Conservation (phyloP, 2,113 vertebrate species). For the Sinocyclocheilus grahami region DNA sequence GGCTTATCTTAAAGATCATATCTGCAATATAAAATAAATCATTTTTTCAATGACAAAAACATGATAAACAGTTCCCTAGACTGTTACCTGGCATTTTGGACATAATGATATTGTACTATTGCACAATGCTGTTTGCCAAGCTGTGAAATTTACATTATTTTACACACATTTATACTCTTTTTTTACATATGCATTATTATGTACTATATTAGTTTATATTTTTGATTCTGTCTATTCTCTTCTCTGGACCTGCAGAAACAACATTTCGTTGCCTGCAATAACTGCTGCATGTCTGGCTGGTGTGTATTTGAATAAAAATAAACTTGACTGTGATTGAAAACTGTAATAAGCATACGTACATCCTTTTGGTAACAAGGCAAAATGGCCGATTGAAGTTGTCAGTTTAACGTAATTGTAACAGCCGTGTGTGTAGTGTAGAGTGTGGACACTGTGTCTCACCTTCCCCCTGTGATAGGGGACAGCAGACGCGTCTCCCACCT, state of each 20-base stretch:
- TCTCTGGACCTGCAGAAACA: neutral
- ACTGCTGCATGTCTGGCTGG: neutral
- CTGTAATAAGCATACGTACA: neutral
- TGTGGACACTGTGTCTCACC: conserved; percentile 20
- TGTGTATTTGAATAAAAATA: neutral
- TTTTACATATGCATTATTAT: too few species aligned
- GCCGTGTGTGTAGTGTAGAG: neutral
- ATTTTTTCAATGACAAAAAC: neutral
- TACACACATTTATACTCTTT: neutral
- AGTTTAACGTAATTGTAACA: conserved; percentile 2
- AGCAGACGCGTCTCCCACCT: conserved; percentile 24
- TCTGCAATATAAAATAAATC: neutral
- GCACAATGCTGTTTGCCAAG: neutral
- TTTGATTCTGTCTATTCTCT: neutral
- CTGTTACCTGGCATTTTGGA: neutral
- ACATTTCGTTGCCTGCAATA: neutral
- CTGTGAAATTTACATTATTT: neutral
- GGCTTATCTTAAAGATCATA: conserved; percentile 24
- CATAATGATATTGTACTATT: neutral
- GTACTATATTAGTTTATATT: neutral
- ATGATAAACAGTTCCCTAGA: neutral
- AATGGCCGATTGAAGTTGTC: conserved; percentile 13
- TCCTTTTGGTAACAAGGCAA: neutral
- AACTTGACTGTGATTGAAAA: neutral
- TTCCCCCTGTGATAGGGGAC: conserved; percentile 19